Conservation (phyloP, 2,888 invertebrate species). For the Cabera pusaria region DNA sequence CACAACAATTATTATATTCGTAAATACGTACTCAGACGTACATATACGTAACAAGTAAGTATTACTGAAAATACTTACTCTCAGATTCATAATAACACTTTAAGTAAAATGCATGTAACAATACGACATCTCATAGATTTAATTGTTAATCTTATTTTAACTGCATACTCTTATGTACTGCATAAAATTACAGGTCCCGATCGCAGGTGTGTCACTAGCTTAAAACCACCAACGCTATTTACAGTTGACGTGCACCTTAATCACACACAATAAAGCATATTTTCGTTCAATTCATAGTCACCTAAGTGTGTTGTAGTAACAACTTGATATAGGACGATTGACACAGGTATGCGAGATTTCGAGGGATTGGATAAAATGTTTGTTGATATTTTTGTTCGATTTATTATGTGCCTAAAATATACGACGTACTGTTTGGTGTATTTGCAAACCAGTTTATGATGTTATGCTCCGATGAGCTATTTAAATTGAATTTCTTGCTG, state of each 20-base stretch:
- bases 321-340: constrained; percentile 49
- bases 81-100: too few species aligned
- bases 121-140: too few species aligned
- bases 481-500: too few species aligned
- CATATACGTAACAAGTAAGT: too few species aligned
- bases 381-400: constrained; percentile 30
- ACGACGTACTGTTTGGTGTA: background rate
- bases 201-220: constrained; percentile 50
- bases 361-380: constrained; percentile 24
- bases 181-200: constrained; percentile 13
- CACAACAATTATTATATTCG: too few species aligned
- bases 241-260: constrained; percentile 23
- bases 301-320: constrained; percentile 30
- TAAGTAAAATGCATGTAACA: too few species aligned
- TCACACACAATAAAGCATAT: constrained; percentile 7
- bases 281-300: constrained; percentile 14
- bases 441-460: background rate
- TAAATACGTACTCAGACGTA: too few species aligned
- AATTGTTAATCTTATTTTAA: too few species aligned
- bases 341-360: constrained; percentile 47
- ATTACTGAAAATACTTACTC: too few species aligned
- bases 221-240: constrained; percentile 18
- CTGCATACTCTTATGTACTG: too few species aligned
- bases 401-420: constrained; percentile 21
- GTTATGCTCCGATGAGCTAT: too few species aligned